A percentile compares a stretch with the other conserved stretches of the same genome.
Evolutionary conservation across 2,888 invertebrate species (phyloP).

Genomic region (Dorcus parallelipipedus): DNA sequence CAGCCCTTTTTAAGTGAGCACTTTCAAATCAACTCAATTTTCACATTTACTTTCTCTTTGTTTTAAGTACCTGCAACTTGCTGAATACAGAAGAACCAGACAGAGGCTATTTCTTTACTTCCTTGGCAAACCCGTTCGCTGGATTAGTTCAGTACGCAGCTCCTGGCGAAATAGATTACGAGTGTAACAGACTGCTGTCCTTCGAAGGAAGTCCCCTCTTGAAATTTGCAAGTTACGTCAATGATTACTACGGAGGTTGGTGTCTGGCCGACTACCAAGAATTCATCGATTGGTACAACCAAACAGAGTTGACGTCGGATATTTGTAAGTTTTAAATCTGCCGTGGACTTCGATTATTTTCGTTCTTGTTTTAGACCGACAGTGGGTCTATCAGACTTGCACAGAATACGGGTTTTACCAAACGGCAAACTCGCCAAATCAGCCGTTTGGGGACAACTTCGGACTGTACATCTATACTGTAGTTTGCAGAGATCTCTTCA

Average conservation of each 20-base stretch:
- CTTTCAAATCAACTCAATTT: background rate
- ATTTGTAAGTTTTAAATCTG: constrained; percentile 3
- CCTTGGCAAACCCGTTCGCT: constrained; percentile 17
- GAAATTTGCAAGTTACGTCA: constrained; percentile 18
- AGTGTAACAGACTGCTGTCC: constrained; percentile 10
- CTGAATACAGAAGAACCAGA: constrained; percentile 16
- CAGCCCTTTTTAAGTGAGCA: constrained; percentile 51
- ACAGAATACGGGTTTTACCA: constrained; percentile 23
- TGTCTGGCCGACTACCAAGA: constrained; percentile 17
- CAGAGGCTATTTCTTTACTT: constrained; percentile 20
- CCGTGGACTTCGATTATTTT: background rate
- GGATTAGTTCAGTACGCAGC: constrained; percentile 21
- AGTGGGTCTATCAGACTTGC: constrained; percentile 24
- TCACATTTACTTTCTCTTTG: background rate
- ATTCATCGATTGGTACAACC: constrained; percentile 8
- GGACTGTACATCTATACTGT: constrained; percentile 13
- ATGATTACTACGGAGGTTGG: background rate
- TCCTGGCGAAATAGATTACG: constrained; percentile 1
- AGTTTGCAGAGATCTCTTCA: constrained; percentile 19
- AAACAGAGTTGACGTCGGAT: constrained; percentile 5
- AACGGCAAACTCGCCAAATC: constrained; percentile 14
- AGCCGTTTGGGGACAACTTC: constrained; percentile 17
- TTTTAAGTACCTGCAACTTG: constrained; percentile 15
- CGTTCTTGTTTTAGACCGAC: constrained; percentile 12
- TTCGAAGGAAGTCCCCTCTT: constrained; percentile 11